These are phyloP conservation scores for Antechinus stuartii DNA, from an alignment of 2,113 vertebrate genomes.

Conservation along the genomic window DNA sequence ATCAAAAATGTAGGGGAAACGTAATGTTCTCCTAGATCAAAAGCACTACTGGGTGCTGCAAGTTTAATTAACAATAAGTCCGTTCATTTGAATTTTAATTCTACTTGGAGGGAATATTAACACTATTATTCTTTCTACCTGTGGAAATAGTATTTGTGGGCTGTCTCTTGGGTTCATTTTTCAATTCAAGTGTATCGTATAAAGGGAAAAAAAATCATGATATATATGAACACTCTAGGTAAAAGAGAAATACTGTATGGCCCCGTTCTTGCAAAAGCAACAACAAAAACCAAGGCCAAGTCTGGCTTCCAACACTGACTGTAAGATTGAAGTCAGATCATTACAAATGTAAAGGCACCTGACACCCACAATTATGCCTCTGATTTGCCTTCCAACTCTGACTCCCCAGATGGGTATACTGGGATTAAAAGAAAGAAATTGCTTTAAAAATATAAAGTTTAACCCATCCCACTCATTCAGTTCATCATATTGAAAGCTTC, in stretches of 20 bases:
- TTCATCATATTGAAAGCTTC: background rate
- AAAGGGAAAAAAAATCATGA: conserved; percentile 24
- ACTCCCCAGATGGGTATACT: conserved; percentile 5
- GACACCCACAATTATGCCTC: background rate
- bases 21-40: background rate
- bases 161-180: conserved; percentile 12
- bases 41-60: background rate
- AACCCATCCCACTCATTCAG: background rate
- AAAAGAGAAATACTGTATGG: conserved; percentile 1
- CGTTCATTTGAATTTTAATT: conserved; percentile 13
- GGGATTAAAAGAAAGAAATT: conserved; percentile 1
- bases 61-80: background rate
- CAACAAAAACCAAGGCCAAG: background rate
- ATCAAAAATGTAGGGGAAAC: conserved; percentile 38
- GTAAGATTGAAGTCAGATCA: background rate
- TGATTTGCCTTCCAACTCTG: conserved; percentile 3
- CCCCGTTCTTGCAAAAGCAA: background rate
- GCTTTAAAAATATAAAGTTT: conserved; percentile 21
- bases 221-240: background rate
- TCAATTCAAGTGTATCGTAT: conserved; percentile 20
- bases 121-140: background rate
- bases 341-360: conserved; percentile 25
- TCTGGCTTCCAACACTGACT: background rate
- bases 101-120: background rate
- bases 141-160: background rate